These are phyloP conservation scores for Varanus komodoensis DNA, from an alignment of 2,113 vertebrate genomes.

Conservation along the genomic window DNA sequence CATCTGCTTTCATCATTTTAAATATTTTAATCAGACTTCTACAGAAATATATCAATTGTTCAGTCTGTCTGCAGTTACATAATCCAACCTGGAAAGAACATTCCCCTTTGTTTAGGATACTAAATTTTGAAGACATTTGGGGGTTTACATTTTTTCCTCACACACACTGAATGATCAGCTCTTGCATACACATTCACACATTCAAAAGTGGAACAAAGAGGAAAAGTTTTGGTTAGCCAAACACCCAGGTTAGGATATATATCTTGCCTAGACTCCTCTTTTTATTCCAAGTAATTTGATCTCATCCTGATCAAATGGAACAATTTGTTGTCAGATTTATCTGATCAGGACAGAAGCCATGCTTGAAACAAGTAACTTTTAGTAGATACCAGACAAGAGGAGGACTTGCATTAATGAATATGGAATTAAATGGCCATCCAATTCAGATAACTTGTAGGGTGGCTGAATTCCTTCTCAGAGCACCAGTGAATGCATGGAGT, in stretches of 20 bases:
- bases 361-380: too few species aligned
- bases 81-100: not conserved
- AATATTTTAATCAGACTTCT: not conserved
- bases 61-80: not conserved
- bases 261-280: not conserved
- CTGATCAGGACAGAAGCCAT: too few species aligned
- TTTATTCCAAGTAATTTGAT: not conserved
- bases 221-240: not conserved
- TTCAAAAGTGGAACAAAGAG: not conserved
- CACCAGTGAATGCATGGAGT: too few species aligned
- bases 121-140: not conserved
- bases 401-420: too few species aligned
- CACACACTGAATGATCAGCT: not conserved
- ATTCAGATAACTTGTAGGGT: too few species aligned
- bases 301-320: not conserved
- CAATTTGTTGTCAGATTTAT: not conserved
- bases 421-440: too few species aligned
- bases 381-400: too few species aligned
- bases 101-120: not conserved
- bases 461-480: too few species aligned
- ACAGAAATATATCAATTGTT: not conserved
- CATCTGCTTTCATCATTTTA: not conserved
- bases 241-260: not conserved
- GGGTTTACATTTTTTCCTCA: not conserved
- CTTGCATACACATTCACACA: not conserved